A percentile compares a stretch with the other conserved stretches of the same genome.
Conservation (phyloP, 2,888 invertebrate species). For the Leptopterna dolabrata region DNA sequence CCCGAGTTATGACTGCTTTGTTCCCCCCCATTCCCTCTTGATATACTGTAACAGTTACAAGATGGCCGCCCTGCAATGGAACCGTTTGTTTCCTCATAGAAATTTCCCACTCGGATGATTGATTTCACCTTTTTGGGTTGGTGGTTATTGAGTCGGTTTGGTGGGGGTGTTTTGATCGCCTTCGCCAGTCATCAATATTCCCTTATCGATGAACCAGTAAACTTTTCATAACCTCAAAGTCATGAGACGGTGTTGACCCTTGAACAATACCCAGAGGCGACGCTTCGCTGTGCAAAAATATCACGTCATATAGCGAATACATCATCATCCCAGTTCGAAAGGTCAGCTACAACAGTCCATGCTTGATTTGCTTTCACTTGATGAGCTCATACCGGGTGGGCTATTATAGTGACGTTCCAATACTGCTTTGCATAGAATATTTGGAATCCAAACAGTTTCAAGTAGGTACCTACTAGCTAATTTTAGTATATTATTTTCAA, state of each 20-base stretch:
- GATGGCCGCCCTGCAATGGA: slow-evolving; percentile 48
- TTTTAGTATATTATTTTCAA: no score
- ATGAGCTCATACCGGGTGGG: no score
- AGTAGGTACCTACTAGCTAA: no score
- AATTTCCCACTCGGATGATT: neutral
- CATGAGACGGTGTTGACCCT: neutral
- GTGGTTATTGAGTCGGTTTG: neutral
- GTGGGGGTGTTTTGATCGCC: neutral
- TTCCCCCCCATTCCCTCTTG: slow-evolving; percentile 44
- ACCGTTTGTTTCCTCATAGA: slow-evolving; percentile 20
- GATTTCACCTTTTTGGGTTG: neutral
- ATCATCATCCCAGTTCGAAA: neutral
- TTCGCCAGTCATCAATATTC: neutral
- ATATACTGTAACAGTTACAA: slow-evolving; percentile 34
- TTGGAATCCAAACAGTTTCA: no score
- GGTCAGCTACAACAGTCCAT: neutral
- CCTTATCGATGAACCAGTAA: neutral
- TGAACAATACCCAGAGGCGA: neutral
- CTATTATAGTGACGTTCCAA: no score
- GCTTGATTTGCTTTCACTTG: no score
- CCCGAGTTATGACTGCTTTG: slow-evolving; percentile 53
- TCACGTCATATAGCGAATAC: no score
- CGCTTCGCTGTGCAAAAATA: no score
- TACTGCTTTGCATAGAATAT: no score
- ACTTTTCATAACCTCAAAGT: neutral